A percentile compares a stretch with the other conserved stretches of the same genome.
phyloP scores from a whole-genome alignment of 2,113 vertebrate species.

The Pseudonaja textilis region DNA sequence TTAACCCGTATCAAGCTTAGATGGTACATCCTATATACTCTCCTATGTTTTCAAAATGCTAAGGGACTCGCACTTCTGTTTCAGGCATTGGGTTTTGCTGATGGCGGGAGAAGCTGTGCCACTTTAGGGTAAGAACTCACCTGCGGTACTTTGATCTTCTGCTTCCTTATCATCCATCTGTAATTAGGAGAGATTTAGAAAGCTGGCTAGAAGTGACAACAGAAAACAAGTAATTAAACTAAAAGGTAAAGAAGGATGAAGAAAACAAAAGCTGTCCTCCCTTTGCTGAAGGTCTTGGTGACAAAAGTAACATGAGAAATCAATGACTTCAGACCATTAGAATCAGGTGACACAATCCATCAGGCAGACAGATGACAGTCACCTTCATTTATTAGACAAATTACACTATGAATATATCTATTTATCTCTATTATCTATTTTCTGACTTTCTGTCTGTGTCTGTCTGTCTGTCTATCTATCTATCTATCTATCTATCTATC shows the following conservation, averaged over 20 bases:
- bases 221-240: slow-evolving; percentile 31
- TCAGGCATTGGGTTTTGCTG: not conserved
- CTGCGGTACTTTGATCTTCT: slow-evolving; percentile 18
- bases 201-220: not conserved
- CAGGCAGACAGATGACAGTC: slow-evolving; percentile 49
- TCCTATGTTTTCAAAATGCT: not conserved
- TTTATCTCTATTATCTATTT: slow-evolving; percentile 52
- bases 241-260: slow-evolving; percentile 3
- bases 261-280: not conserved
- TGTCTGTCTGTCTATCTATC: not conserved
- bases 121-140: not conserved
- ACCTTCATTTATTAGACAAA: slow-evolving; percentile 54
- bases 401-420: slow-evolving; percentile 67
- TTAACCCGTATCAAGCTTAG: not conserved
- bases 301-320: slow-evolving; percentile 44
- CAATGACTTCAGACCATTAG: slow-evolving; percentile 47
- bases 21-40: not conserved
- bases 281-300: slow-evolving; percentile 53
- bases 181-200: slow-evolving; percentile 45
- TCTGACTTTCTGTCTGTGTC: not conserved
- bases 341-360: slow-evolving; percentile 59
- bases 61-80: not conserved
- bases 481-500: slow-evolving; percentile 29
- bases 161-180: slow-evolving; percentile 47
- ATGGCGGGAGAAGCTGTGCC: not conserved